phyloP scores from a whole-genome alignment of 2,888 invertebrate genomes.

The Macaria notata region DNA sequence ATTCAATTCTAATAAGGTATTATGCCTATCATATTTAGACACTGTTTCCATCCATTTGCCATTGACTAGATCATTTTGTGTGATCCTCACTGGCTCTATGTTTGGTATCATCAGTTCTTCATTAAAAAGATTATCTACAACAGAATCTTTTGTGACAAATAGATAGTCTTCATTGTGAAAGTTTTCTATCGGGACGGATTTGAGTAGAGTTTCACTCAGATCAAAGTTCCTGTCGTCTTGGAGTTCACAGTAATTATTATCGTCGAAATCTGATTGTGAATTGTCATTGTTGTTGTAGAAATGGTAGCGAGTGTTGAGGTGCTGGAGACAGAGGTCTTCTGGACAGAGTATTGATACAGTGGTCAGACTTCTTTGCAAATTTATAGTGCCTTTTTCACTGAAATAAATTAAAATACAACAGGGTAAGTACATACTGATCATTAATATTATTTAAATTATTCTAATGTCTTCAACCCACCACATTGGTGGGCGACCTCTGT shows the following conservation, averaged over 20 bases:
- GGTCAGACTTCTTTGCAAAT: conserved; percentile 54
- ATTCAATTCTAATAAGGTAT: conserved; percentile 8
- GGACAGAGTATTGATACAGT: conserved; percentile 54
- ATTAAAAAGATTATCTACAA: conserved; percentile 18
- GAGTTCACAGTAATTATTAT: conserved; percentile 23
- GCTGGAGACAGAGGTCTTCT: conserved; percentile 53
- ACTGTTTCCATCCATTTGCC: conserved; percentile 15
- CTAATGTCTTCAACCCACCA: too few relatives aligned
- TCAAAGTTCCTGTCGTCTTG: conserved; percentile 28
- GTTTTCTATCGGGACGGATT: conserved; percentile 17
- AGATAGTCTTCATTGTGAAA: conserved; percentile 26
- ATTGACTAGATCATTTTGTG: conserved; percentile 19
- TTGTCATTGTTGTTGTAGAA: conserved; percentile 27
- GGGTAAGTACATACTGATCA: too few relatives aligned
- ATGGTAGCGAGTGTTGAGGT: conserved; percentile 27
- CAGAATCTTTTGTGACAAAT: conserved; percentile 21
- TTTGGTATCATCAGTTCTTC: conserved; percentile 13
- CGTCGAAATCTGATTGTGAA: conserved; percentile 21
- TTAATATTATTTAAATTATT: too few relatives aligned
- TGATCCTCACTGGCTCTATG: conserved; percentile 13
- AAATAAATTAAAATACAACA: conserved; percentile 31
- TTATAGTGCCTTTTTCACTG: conserved; percentile 67
- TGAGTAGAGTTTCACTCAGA: conserved; percentile 23
- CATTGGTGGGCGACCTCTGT: too few relatives aligned
- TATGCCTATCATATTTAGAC: neutral